A percentile compares a stretch with the other conserved stretches of the same genome.
Evolutionary conservation across 2,888 invertebrate species (phyloP).

Genomic region (Xestia ashworthii): DNA sequence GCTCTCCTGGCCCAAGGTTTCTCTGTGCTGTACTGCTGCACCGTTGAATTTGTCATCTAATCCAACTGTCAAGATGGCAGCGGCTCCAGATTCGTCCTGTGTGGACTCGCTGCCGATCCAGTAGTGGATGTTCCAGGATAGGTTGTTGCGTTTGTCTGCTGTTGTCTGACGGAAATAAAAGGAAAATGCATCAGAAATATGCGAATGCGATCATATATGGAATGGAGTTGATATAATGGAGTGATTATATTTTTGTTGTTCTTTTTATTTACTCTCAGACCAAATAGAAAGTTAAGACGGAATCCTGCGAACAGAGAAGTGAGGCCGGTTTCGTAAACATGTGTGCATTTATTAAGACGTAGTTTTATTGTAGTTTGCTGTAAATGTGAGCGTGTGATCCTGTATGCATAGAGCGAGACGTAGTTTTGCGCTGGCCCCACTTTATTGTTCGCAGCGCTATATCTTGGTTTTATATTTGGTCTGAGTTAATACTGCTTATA

Average conservation of each 20-base stretch:
- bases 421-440: no score
- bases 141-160: constrained; percentile 91
- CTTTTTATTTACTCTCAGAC: no score
- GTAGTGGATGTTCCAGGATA: constrained; percentile 96
- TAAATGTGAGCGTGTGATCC: no score
- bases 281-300: no score
- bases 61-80: constrained; percentile 95
- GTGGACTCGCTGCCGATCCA: constrained; percentile 96
- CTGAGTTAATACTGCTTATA: no score
- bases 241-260: not conserved
- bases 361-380: no score
- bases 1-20: constrained; percentile 96
- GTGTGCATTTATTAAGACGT: no score
- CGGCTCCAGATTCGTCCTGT: constrained; percentile 94
- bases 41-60: constrained; percentile 96
- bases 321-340: no score
- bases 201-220: not conserved
- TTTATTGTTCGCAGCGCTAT: no score
- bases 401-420: no score
- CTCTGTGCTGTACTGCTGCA: constrained; percentile 96
- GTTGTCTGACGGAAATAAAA: constrained; percentile 90
- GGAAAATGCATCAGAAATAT: not conserved
- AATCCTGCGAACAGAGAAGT: no score
- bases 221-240: not conserved
- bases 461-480: no score